Percentiles rank a stretch among this genome's conserved stretches.
phyloP scores from a whole-genome alignment of 2,888 invertebrate genomes.

The Papilio elwesi region DNA sequence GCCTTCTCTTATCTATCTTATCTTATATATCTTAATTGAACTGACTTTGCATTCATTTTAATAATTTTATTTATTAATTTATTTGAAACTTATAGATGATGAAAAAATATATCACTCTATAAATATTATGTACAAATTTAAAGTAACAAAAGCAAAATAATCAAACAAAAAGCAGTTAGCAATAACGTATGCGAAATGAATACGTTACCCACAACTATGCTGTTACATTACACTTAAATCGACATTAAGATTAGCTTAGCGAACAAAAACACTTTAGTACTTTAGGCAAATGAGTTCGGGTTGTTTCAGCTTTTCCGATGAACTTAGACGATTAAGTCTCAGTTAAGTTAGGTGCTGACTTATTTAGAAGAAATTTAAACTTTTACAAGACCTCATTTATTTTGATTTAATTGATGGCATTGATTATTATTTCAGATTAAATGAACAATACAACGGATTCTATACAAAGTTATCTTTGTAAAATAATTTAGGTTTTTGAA shows the following conservation, averaged over 20 bases:
- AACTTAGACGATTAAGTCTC: conserved; percentile 32
- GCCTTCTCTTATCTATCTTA: too few relatives aligned
- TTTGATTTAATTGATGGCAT: neutral
- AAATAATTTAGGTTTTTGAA: too few relatives aligned
- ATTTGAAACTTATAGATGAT: too few relatives aligned
- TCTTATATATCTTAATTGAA: too few relatives aligned
- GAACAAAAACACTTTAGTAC: conserved; percentile 21
- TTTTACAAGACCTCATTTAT: conserved; percentile 2
- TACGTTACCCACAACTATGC: neutral
- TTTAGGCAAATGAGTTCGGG: conserved; percentile 27
- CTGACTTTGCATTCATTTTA: too few relatives aligned
- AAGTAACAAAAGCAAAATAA: too few relatives aligned
- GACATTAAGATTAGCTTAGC: conserved; percentile 23
- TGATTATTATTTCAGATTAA: neutral
- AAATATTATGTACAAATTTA: too few relatives aligned
- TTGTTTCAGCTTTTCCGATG: conserved; percentile 22
- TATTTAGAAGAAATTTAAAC: conserved; percentile 25
- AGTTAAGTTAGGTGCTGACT: conserved; percentile 20
- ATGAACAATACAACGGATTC: too few relatives aligned
- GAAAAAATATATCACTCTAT: too few relatives aligned
- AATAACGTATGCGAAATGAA: neutral
- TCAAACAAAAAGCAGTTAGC: too few relatives aligned
- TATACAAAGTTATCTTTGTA: too few relatives aligned
- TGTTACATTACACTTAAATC: conserved; percentile 15
- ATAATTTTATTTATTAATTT: too few relatives aligned